Conservation (phyloP, 2,113 vertebrate species). For the Actenoides hombroni region DNA sequence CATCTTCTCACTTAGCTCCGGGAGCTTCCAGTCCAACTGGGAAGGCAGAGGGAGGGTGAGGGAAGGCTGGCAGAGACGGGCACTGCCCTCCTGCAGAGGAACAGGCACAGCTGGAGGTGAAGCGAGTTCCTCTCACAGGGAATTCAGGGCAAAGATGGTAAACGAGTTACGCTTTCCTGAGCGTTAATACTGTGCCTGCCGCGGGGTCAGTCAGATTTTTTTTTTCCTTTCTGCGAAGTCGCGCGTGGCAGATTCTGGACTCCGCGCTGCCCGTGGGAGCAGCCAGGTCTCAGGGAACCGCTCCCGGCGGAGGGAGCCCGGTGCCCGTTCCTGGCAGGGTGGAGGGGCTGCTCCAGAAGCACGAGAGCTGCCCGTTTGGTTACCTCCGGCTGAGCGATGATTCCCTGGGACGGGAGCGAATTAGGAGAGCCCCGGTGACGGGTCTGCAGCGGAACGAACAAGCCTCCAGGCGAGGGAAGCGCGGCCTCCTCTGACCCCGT, state of each 20-base stretch:
- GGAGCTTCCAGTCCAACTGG: background rate
- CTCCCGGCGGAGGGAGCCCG: background rate
- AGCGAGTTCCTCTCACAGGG: background rate
- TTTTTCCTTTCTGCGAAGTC: background rate
- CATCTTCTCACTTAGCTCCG: background rate
- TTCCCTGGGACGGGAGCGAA: background rate
- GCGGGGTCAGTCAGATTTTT: background rate
- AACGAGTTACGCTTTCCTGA: background rate
- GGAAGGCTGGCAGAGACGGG: background rate
- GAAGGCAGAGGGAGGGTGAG: background rate
- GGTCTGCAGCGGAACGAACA: background rate
- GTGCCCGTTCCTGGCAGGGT: background rate
- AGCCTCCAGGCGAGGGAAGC: background rate
- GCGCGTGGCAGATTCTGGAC: background rate
- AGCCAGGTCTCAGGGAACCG: background rate
- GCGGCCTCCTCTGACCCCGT: background rate
- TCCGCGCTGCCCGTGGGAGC: background rate
- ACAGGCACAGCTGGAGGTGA: rapidly evolving
- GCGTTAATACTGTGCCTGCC: background rate
- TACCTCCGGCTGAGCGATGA: background rate
- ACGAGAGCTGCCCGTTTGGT: background rate
- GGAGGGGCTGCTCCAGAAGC: background rate
- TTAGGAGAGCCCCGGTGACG: background rate
- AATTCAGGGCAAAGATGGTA: background rate
- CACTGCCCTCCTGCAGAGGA: background rate